Conservation (phyloP, 2,888 invertebrate genomes). For the Steromphala cineraria region DNA sequence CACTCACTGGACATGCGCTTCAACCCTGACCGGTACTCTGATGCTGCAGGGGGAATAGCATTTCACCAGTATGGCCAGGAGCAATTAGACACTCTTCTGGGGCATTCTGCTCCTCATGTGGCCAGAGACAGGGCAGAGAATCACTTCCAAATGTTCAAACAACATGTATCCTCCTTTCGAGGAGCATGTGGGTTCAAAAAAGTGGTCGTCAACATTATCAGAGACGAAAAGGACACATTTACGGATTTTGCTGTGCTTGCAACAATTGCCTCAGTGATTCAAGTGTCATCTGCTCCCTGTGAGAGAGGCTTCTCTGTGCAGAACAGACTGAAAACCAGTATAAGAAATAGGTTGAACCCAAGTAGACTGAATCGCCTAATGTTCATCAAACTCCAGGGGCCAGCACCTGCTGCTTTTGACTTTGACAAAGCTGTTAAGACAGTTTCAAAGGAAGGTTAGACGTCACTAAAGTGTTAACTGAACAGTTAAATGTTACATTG, state of each 20-base stretch:
- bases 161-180: not conserved
- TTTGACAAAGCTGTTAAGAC: too few relatives aligned
- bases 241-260: not conserved
- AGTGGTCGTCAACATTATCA: too few relatives aligned
- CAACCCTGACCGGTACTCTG: not conserved
- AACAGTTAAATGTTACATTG: too few relatives aligned
- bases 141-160: not conserved
- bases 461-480: too few relatives aligned
- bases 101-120: not conserved
- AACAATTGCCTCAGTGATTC: not conserved
- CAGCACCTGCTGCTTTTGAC: too few relatives aligned
- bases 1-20: not conserved
- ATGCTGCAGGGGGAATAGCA: not conserved
- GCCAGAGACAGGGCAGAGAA: not conserved
- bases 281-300: not conserved
- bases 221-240: not conserved
- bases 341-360: not conserved
- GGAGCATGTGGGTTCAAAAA: too few relatives aligned
- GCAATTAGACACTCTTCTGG: not conserved
- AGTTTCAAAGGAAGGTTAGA: too few relatives aligned
- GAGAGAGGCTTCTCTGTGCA: not conserved
- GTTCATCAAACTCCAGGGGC: not conserved
- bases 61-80: not conserved
- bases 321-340: not conserved
- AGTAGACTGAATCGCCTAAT: not conserved